Evolutionary conservation across 2,797 vertebrate genomes (phyloP).

Genomic region (Glyptemys insculpta): DNA sequence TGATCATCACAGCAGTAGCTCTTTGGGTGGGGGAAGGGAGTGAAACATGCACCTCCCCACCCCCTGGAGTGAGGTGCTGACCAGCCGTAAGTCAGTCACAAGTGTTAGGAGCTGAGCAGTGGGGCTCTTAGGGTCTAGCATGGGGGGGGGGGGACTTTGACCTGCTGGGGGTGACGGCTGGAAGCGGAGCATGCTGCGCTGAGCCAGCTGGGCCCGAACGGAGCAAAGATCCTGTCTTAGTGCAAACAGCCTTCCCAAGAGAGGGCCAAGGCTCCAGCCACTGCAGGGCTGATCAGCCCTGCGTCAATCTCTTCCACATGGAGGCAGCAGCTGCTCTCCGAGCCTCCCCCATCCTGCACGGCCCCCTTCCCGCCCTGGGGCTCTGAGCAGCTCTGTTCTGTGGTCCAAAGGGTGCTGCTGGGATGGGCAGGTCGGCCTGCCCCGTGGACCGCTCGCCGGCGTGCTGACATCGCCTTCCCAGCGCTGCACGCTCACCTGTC

Average conservation of each 20-base stretch:
- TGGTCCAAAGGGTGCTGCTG: not conserved
- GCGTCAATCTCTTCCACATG: not conserved
- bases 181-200: not conserved
- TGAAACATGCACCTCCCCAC: too few species aligned
- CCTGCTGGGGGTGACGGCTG: too few species aligned
- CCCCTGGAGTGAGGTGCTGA: not conserved
- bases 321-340: not conserved
- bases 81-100: not conserved
- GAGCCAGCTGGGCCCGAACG: too few species aligned
- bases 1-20: not conserved
- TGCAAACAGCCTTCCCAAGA: not conserved
- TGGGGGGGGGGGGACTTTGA: too few species aligned
- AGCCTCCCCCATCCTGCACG: not conserved
- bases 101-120: not conserved
- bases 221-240: too few species aligned
- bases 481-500: not conserved
- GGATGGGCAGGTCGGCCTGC: not conserved
- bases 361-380: not conserved
- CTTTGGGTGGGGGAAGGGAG: not conserved
- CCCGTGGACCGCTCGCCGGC: not conserved
- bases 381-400: not conserved
- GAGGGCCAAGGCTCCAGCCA: not conserved
- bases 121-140: too few species aligned
- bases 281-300: too few species aligned
- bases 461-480: not conserved